Base-by-base conservation (phyloP, 2,113 vertebrate species). In the Fregetta grallaria region DNA sequence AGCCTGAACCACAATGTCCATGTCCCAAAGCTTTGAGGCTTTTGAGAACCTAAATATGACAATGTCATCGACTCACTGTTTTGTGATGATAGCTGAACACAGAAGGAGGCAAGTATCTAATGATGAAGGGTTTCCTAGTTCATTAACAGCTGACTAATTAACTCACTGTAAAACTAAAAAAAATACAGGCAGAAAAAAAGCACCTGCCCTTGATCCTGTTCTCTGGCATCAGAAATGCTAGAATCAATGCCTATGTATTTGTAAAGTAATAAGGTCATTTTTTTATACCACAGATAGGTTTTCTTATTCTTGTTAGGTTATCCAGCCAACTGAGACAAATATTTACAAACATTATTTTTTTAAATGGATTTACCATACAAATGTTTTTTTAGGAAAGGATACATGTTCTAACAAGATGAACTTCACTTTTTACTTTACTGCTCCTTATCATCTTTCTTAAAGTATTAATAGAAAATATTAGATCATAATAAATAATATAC, bases 381-480 rank as follows among this genome's bases (percentile, higher is more conserved):
- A 49, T 15, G 34, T 62, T 38, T 29, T 13, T 94, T 90, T 66
- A 92, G 56, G 74, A 47, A 92, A 94, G 13, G 53, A 42, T 20
- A 40, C 6, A 2, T 56, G 4, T 13, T 59, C 44, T 42, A 61
- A 68, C 74, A 95, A 78, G 80, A 52, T n/a, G 34, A 66, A 71
- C 38, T 65, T 38, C 32, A 55, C 42, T 53, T 90, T 61, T 62
- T 29, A n/a, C 71, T 67, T 34, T 7, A 27, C 38, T 15, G 58
- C 45, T 75, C 34, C 47, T 84, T 55, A 77, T 81, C 68, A 26
- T 82, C 73, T 92, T 76, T 75, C 86, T 86, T 38, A 13, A 89
- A 87, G 66, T 95, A 95, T 95, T 96, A 95, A 92, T 92, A 96
- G 91, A 96, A 94, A 80, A 38, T 15, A 74, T 93, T 81, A 94